Conservation (phyloP, 2,888 invertebrate species). For the Ephialtes manifestator region DNA sequence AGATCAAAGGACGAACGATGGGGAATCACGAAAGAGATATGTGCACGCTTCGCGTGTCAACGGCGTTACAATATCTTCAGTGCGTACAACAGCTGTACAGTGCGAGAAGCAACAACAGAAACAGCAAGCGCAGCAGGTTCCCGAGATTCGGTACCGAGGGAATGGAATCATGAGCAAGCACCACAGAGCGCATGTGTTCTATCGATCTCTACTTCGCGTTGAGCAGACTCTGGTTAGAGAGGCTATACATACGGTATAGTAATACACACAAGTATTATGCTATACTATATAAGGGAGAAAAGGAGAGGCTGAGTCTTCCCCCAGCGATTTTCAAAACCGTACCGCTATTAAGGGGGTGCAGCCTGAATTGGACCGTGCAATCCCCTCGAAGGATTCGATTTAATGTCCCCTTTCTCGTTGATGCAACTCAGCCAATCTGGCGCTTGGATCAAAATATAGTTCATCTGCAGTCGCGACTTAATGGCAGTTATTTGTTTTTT, state of each 20-base stretch:
- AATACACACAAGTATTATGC: not conserved
- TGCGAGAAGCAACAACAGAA: slow-evolving; percentile 37
- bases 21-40: not conserved
- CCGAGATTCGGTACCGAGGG: slow-evolving; percentile 63
- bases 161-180: slow-evolving; percentile 62
- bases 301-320: not conserved
- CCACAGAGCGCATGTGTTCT: slow-evolving; percentile 82
- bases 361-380: slow-evolving; percentile 60
- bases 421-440: slow-evolving; percentile 27
- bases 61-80: slow-evolving; percentile 17
- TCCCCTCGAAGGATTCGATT: slow-evolving; percentile 48
- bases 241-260: not conserved
- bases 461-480: not conserved
- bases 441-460: not conserved
- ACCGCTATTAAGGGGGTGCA: slow-evolving; percentile 52
- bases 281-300: not conserved
- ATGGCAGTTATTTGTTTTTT: not conserved
- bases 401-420: slow-evolving; percentile 37
- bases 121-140: slow-evolving; percentile 62
- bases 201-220: slow-evolving; percentile 77
- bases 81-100: slow-evolving; percentile 57
- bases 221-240: slow-evolving; percentile 31
- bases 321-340: slow-evolving; percentile 32
- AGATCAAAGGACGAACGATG: slow-evolving; percentile 1
- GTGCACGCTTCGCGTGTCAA: slow-evolving; percentile 58